Evolutionary conservation across 2,113 vertebrate species (phyloP), one percentile per base, ranked within the genome.

Genomic region (Mobula birostris): DNA sequence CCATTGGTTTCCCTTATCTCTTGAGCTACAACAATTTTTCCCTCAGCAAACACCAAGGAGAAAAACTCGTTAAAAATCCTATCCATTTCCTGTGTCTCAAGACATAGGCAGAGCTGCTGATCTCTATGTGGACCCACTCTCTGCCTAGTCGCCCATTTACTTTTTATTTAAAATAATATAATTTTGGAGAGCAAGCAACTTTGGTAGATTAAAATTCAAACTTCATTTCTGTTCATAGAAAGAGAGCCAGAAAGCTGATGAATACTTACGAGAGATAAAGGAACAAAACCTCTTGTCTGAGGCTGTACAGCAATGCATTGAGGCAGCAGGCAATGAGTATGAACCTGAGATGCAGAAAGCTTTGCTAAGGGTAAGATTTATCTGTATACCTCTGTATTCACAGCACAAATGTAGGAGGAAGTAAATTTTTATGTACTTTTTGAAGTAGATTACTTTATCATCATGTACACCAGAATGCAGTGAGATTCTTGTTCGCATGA

Each of bases 251-350:
- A 99, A 99, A 94, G 98, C 99, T 0, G 99, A 99, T 0, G 99
- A 99, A 95, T 99, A 99, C 96, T 96, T 99, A 94, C 96, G 98
- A 94, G 99, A 99, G 96, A 98, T 99, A 95, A 98, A 98, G 95
- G 99, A 99, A 94, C 97, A 98, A 96, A 96, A 97, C 8, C 96
- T 97, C 95, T 97, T 99, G 76, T 96, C 96, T 0, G 98, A 98
- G 95, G 99, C 99, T 0, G 99, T 99, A 27, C 95, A 95, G 94
- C 98, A 99, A 95, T 99, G 99, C 95, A 98, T 99, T 21, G 98
- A 98, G 95, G 98, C 98, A 0, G 98, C 98, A 0, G 98, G 97
- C 94, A 98, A 98, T 0, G 98, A 99, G 88, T 98, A 98, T 0
- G 97, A 97, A 95, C 95, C 98, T 0, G 97, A 97, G 27, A 98